Base-by-base conservation (phyloP, 1,140 invertebrate species). In the Cydia splendana region DNA sequence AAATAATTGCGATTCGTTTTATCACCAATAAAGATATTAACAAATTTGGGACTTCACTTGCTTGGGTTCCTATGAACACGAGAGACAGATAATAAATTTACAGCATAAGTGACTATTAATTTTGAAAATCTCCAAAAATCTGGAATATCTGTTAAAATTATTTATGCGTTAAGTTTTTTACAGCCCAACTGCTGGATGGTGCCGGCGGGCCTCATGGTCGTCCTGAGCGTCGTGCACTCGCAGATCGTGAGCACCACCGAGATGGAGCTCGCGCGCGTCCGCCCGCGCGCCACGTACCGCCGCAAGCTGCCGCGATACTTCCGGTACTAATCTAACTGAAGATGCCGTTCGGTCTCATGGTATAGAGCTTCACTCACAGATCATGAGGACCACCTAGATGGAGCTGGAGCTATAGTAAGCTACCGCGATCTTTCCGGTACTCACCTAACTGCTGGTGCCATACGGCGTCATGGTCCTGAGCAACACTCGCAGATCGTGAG, bases 401-500 rank as follows among this genome's bases (percentile, higher is more conserved):
- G 91, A 24, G 24, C 24, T 24, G 24, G 2, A 24, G 24, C 24
- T 24, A 24, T 1, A 24, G 24, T 2, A 24, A 24, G 24, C 2
- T 24, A 2, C 24, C 24, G 24, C 24, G 24, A 24, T 24, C 0
- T 2, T 24, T 24, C 24, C 24, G 24, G 24, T 24, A 24, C 24
- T 24, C 0, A 24, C 83, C 86, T 0, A 85, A 91, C 74, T 91
- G 87, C 76, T 93, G 90, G 84, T 97, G 77, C 97, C 98, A n/a
- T 88, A 96, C 77, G 94, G 95, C 24, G 95, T 98, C 88, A 97
- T 97, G 95, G 89, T 97, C 79, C 93, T 99, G 57, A 97, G 97
- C 81, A 99, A 65, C 98, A 98, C 91, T 98, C 98, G 0, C 98
- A 99, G 92, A 98, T 98, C 77, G 97, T 97, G 2, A 96, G 96